These are phyloP conservation scores for Apis florea DNA, from an alignment of 1,140 invertebrate genomes.

Conservation along the genomic window DNA sequence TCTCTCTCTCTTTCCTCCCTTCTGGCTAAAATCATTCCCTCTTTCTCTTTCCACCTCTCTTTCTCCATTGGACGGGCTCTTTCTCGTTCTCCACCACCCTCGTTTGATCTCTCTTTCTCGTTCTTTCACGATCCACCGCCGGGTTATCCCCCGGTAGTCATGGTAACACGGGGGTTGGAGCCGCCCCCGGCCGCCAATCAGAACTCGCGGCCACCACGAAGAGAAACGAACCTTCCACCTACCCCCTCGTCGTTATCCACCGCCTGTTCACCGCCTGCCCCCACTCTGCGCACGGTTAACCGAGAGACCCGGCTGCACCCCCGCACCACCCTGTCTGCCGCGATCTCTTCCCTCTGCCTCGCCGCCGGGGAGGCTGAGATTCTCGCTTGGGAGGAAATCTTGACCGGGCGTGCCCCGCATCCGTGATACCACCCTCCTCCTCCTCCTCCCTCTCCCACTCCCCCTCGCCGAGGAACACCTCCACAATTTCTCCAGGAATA, in stretches of 20 bases:
- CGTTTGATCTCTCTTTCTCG: slow-evolving; percentile 32
- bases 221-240: slow-evolving; percentile 76
- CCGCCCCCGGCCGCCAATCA: slow-evolving; percentile 79
- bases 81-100: slow-evolving; percentile 7
- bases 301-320: slow-evolving; percentile 5
- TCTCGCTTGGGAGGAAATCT: slow-evolving; percentile 80
- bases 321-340: slow-evolving; percentile 23
- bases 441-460: slow-evolving; percentile 1
- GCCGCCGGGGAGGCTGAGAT: slow-evolving; percentile 76
- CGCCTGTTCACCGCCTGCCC: slow-evolving; percentile 27
- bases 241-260: slow-evolving; percentile 70
- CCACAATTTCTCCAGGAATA: slow-evolving; percentile 65
- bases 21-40: slow-evolving; percentile 21
- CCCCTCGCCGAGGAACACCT: slow-evolving; percentile 35
- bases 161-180: slow-evolving; percentile 79
- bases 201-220: slow-evolving; percentile 81
- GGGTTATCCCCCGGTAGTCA: slow-evolving; percentile 79
- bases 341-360: slow-evolving; percentile 51
- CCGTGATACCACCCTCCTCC: slow-evolving; percentile 73
- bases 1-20: neutral
- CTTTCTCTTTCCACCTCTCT: slow-evolving; percentile 20
- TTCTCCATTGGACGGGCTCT: slow-evolving; percentile 8
- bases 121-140: slow-evolving; percentile 64
- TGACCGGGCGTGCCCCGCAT: slow-evolving; percentile 81
- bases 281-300: neutral